Percentiles rank a stretch among this genome's conserved stretches.
Evolutionary conservation across 2,888 invertebrate genomes (phyloP).

Genomic region (Argynnis bischoffii): DNA sequence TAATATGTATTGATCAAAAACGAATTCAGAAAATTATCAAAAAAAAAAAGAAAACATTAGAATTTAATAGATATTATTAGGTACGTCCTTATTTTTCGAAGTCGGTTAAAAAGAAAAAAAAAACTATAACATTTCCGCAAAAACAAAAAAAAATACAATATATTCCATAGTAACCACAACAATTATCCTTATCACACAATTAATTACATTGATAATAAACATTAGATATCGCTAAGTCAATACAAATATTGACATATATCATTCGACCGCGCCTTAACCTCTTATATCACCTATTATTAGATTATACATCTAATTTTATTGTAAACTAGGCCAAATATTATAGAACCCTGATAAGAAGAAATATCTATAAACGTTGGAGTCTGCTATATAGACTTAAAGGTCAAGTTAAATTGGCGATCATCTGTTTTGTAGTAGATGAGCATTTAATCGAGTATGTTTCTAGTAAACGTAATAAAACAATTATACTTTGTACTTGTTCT

Average conservation of each 20-base stretch:
- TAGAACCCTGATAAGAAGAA: slow-evolving; percentile 38
- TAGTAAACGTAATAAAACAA: slow-evolving; percentile 2
- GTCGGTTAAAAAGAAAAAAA: too few relatives aligned
- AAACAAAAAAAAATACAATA: slow-evolving; percentile 38
- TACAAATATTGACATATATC: slow-evolving; percentile 78
- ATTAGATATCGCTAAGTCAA: slow-evolving; percentile 46
- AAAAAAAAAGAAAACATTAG: too few relatives aligned
- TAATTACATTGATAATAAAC: slow-evolving; percentile 45
- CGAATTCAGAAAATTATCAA: too few relatives aligned
- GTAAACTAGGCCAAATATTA: slow-evolving; percentile 43
- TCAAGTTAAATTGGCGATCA: slow-evolving; percentile 27
- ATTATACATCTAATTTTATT: slow-evolving; percentile 58
- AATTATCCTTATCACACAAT: slow-evolving; percentile 48
- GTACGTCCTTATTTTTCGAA: too few relatives aligned
- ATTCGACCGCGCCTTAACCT: slow-evolving; percentile 75
- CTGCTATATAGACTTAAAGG: not conserved
- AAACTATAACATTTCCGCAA: not conserved
- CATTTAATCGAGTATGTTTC: slow-evolving; percentile 10
- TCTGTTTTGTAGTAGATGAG: slow-evolving; percentile 14
- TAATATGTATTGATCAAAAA: too few relatives aligned
- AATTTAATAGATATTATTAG: too few relatives aligned
- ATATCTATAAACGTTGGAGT: slow-evolving; percentile 5
- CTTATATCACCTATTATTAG: slow-evolving; percentile 66
- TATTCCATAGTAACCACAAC: slow-evolving; percentile 45
- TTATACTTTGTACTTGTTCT: slow-evolving; percentile 1